Conservation (phyloP, 2,797 vertebrate species). For the Falco columbarius region DNA sequence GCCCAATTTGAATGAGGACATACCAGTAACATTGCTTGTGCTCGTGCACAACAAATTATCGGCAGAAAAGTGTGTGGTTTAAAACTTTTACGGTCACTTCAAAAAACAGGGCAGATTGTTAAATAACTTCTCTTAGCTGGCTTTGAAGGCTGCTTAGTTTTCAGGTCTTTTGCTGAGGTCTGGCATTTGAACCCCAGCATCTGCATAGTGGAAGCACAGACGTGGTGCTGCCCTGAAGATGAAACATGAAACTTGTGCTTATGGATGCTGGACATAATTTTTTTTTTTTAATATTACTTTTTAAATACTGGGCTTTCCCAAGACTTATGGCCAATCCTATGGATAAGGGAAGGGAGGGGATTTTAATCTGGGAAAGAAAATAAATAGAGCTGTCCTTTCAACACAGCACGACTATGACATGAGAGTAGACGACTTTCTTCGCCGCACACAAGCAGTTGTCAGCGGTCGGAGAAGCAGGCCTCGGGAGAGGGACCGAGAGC, state of each 20-base stretch:
- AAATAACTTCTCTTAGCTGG: background rate
- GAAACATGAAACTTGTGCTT: background rate
- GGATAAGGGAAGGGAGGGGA: background rate
- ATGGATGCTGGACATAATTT: background rate
- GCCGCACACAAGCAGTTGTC: constrained; percentile 94
- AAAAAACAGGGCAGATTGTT: background rate
- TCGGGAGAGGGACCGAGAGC: constrained; percentile 85
- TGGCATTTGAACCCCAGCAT: background rate
- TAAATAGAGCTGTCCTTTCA: constrained; percentile 14
- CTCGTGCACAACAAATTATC: background rate
- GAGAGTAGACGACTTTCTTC: constrained; percentile 97
- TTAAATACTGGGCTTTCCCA: background rate
- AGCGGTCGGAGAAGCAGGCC: constrained; percentile 90
- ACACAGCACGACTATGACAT: constrained; percentile 97
- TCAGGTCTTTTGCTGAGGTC: background rate
- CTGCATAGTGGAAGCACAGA: background rate
- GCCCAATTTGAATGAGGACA: background rate
- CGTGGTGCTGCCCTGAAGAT: background rate
- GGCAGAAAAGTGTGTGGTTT: background rate
- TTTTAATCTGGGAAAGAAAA: background rate
- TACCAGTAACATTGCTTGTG: background rate
- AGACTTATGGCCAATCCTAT: accelerated
- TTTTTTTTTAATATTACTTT: background rate
- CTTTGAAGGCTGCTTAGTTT: background rate
- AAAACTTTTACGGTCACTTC: background rate